Evolutionary conservation across 2,113 vertebrate species (phyloP), one percentile per base, ranked within the genome.

Genomic region (Syrrhaptes paradoxus): DNA sequence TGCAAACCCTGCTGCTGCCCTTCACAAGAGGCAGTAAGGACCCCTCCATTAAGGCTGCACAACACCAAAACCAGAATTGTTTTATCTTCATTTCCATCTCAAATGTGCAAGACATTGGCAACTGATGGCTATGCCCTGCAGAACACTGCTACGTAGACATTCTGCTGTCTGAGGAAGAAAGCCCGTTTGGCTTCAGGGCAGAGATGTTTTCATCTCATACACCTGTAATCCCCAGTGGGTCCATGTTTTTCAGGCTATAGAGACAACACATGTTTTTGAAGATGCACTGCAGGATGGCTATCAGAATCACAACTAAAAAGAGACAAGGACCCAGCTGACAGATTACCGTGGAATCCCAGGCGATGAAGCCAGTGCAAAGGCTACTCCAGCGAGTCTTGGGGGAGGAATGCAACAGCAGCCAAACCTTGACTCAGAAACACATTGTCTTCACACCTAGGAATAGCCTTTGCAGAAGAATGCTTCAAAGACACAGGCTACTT

Each of bases 201-300:
- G 67, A 24, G 26, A 76, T 26, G 45, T 76, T 77, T 76, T 34
- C 1, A 49, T 49, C 48, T 87, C 63, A 9, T 34, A 26, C 31
- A 76, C 0, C 0, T 62, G 57, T 46, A 74, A 25, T 52, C 54
- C 41, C 49, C 49, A 36, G 24, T 7, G 21, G 19, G 17, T n/a
- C 88, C 14, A 7, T 36, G n/a, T 24, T 86, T 81, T 71, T 61
- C 82, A 79, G 45, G 32, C 26, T 36, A 29, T 6, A 65, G 59
- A 77, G 92, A 65, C 25, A 46, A 49, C 12, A 51, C 6, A 22
- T 7, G 26, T 22, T 82, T 85, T 74, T 70, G 62, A 85, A 82
- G 86, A 84, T 38, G 28, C 63, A 81, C 43, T 85, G 65, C 67
- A 77, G 67, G 85, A 65, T n/a, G 92, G 48, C 32, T 55, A 72